Evolutionary conservation across 2,113 vertebrate species (phyloP).

Genomic region (Coracopsis vasa): DNA sequence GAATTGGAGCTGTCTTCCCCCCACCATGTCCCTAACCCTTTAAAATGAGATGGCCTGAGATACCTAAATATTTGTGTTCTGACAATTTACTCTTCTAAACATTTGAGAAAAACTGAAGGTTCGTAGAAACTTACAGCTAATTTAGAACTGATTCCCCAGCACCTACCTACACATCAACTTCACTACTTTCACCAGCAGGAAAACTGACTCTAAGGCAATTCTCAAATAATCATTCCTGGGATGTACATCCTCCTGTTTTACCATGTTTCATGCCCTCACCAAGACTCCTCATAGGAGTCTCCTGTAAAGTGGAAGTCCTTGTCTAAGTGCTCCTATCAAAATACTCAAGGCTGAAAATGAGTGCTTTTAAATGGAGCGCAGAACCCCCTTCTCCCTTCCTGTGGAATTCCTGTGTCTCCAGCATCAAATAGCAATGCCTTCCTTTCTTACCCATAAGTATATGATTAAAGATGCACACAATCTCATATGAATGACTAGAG

Average conservation of each 20-base stretch:
- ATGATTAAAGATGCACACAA: background rate
- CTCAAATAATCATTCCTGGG: background rate
- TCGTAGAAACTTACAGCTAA: background rate
- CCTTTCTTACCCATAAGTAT: background rate
- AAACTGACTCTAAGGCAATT: background rate
- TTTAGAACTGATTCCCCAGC: background rate
- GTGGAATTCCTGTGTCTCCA: background rate
- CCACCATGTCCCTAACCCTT: fast-evolving
- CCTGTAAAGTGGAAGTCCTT: background rate
- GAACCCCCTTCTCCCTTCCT: background rate
- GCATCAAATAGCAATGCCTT: background rate
- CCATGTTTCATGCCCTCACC: background rate
- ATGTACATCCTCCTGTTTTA: background rate
- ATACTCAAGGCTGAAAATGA: background rate
- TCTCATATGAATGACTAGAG: background rate
- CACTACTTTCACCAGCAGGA: background rate
- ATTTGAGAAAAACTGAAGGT: background rate
- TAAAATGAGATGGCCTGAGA: background rate
- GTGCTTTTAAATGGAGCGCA: background rate
- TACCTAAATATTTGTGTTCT: background rate
- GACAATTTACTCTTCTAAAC: background rate
- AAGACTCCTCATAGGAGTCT: background rate
- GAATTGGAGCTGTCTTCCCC: background rate
- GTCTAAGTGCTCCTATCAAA: background rate
- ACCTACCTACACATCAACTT: background rate